Base-by-base conservation (phyloP, 2,113 vertebrate species). In the Corythoichthys haematopterus region DNA sequence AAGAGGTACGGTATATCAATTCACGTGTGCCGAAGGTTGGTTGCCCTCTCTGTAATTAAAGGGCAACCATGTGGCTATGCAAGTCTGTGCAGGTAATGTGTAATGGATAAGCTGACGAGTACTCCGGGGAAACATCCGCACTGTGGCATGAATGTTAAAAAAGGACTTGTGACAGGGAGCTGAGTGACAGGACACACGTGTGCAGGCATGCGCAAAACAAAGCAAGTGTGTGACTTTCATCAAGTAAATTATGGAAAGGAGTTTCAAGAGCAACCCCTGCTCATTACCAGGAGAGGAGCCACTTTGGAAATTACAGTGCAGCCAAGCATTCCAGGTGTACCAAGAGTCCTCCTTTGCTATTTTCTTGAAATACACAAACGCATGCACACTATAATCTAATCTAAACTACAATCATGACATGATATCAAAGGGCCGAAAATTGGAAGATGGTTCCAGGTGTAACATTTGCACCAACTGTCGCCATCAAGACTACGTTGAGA, bases 241-340 rank as follows among this genome's bases (percentile, higher is more conserved):
- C 69, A 66, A 40, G 40, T 48, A 78, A 78, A 82, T 86, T 77
- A 80, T 52, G 36, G 64, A 78, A 76, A 74, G 71, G 62, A 72
- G 70, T 69, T 72, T 73, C 65, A 58, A 64, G 36, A 74, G 38
- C 9, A 4, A 13, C 69, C 82, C 74, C 72, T 79, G 80, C 83
- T 89, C 84, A 83, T 89, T 90, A 86, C 64, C 79, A 62, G 50
- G 69, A 75, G 70, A 82, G 75, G 77, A 81, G 62, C 76, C 74
- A 60, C 77, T 76, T 81, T 72, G 71, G 66, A 86, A 88, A 88
- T 88, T 87, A 86, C 77, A 88, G 78, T 72, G 75, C 72, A 70
- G 79, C 58, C 67, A 80, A 58, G 78, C 62, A 71, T 80, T 78
- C 81, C 83, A 83, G 78, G 80, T 88, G 86, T 55, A 68, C 65